A percentile compares a stretch with the other conserved stretches of the same genome.
These are phyloP conservation scores for Beaufortia kweichowensis DNA, from an alignment of 2,113 vertebrate species.

Conservation along the genomic window DNA sequence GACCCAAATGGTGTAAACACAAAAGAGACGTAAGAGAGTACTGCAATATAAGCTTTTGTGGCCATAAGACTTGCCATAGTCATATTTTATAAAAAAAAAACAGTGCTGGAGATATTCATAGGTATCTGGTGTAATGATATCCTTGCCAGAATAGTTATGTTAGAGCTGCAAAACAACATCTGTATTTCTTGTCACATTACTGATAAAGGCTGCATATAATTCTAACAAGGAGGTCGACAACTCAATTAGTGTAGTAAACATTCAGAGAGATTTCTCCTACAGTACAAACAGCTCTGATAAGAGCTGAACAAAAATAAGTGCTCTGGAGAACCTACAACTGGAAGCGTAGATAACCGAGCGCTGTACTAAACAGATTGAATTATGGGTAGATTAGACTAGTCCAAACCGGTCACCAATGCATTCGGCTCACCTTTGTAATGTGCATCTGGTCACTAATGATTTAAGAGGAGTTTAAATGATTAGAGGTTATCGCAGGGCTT, in stretches of 20 bases:
- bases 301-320: conserved; percentile 33
- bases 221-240: conserved; percentile 48
- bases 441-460: conserved; percentile 18
- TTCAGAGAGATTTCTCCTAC: conserved; percentile 36
- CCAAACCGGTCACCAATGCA: neutral
- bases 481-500: neutral
- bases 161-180: conserved; percentile 43
- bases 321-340: conserved; percentile 26
- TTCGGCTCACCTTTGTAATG: neutral
- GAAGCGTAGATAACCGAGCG: conserved; percentile 31
- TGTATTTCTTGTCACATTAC: conserved; percentile 42
- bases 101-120: conserved; percentile 14
- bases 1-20: conserved; percentile 7
- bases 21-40: conserved; percentile 20
- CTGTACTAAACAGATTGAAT: neutral
- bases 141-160: conserved; percentile 38
- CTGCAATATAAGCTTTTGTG: conserved; percentile 5
- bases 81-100: neutral
- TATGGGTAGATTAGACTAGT: neutral
- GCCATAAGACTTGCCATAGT: conserved; percentile 16
- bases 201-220: conserved; percentile 55
- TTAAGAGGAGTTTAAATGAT: neutral
- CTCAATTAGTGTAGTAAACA: conserved; percentile 54
- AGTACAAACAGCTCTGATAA: conserved; percentile 51
- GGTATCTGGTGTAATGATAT: conserved; percentile 44